These are phyloP conservation scores for Heliconius sara DNA, from an alignment of 2,888 invertebrate species.

Conservation along the genomic window DNA sequence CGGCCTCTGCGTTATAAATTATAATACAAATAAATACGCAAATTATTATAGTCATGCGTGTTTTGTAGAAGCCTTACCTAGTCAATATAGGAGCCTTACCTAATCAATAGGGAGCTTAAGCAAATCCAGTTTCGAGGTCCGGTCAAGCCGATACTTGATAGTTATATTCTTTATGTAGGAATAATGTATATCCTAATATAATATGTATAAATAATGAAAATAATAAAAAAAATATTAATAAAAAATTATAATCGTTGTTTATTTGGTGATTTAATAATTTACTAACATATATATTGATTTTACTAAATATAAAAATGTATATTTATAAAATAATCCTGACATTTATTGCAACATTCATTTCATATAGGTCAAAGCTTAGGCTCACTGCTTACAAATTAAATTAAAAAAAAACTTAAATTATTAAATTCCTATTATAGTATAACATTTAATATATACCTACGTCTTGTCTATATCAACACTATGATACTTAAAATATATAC, in stretches of 20 bases:
- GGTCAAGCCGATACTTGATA: not conserved
- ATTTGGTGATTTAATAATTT: not conserved
- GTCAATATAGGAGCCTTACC: not conserved
- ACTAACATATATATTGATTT: not conserved
- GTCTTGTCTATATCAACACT: not conserved
- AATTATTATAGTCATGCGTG: not conserved
- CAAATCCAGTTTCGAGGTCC: not conserved
- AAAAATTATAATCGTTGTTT: not conserved
- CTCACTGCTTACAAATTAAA: not conserved
- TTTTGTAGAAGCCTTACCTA: not conserved
- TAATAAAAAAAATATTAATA: too few species aligned
- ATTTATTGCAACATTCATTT: not conserved
- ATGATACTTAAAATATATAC: not conserved
- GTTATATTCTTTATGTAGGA: not conserved
- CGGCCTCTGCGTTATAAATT: not conserved
- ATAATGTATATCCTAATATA: not conserved
- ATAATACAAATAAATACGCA: not conserved
- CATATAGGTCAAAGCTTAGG: not conserved
- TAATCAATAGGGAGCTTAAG: too few species aligned
- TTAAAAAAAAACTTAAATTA: not conserved
- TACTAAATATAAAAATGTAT: not conserved
- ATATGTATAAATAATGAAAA: not conserved
- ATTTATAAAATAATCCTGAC: conserved; percentile 8
- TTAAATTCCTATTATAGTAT: not conserved
- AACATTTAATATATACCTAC: not conserved